A percentile compares a stretch with the other conserved stretches of the same genome.
Conservation (phyloP, 2,888 invertebrate species). For the Brachycybe producta region DNA sequence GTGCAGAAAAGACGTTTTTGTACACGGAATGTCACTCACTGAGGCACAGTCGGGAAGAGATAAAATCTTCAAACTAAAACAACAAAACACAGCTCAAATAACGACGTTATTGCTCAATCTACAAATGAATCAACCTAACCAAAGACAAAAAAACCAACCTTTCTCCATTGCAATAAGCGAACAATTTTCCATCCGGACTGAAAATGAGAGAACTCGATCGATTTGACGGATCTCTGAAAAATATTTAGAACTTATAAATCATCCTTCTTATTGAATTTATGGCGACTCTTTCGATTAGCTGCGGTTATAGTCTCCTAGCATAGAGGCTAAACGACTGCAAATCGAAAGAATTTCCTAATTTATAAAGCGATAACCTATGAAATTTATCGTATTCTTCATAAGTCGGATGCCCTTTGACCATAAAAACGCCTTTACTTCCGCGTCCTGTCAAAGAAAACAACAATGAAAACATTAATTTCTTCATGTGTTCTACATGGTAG, state of each 20-base stretch:
- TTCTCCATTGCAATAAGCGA: slow-evolving; percentile 12
- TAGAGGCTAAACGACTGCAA: too few relatives aligned
- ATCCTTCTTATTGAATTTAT: too few relatives aligned
- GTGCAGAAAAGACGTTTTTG: slow-evolving; percentile 6
- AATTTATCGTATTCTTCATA: not conserved
- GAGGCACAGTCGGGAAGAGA: not conserved
- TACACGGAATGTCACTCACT: slow-evolving; percentile 1
- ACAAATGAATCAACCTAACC: too few relatives aligned
- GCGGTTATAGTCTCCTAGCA: too few relatives aligned
- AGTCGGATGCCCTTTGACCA: not conserved
- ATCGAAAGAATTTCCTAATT: not conserved
- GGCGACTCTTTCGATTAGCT: too few relatives aligned
- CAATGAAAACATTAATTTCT: too few relatives aligned
- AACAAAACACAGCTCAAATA: not conserved
- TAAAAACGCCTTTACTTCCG: slow-evolving; percentile 5
- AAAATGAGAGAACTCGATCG: not conserved
- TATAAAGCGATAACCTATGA: slow-evolving; percentile 1
- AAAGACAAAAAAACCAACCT: slow-evolving; percentile 2
- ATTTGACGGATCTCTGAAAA: slow-evolving; percentile 6
- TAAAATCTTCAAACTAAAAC: slow-evolving; percentile 31
- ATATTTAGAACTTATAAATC: too few relatives aligned
- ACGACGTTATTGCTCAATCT: too few relatives aligned
- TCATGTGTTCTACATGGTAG: too few relatives aligned
- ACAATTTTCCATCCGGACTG: slow-evolving; percentile 11
- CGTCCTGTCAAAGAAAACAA: not conserved